A percentile compares a stretch with the other conserved stretches of the same genome.
Conservation (phyloP, 2,113 vertebrate genomes). For the Ictidomys tridecemlineatus region DNA sequence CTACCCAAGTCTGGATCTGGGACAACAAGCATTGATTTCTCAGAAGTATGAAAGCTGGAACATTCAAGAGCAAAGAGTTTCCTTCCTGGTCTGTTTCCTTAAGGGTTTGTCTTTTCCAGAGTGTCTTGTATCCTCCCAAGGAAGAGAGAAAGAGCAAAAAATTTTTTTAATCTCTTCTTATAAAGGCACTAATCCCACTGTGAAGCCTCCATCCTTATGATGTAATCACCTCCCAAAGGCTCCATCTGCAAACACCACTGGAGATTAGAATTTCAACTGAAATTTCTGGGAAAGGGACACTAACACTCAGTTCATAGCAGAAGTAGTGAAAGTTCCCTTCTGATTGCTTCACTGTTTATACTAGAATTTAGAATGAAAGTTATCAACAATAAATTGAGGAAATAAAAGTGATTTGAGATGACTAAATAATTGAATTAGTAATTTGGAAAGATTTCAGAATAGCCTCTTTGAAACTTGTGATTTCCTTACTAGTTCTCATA, state of each 20-base stretch:
- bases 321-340: background rate
- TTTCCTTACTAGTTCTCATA: background rate
- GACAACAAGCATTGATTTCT: background rate
- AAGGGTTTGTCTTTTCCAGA: background rate
- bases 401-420: no score
- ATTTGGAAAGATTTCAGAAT: background rate
- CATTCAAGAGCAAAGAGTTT: background rate
- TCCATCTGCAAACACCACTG: background rate
- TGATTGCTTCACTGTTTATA: background rate
- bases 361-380: background rate
- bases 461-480: background rate
- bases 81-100: background rate
- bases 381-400: background rate
- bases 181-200: background rate
- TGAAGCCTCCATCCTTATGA: background rate
- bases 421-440: background rate
- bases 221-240: background rate
- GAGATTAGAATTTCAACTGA: background rate
- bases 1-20: background rate
- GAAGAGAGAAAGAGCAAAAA: background rate
- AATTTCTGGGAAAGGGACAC: background rate
- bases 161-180: background rate
- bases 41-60: background rate
- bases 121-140: background rate
- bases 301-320: background rate